phyloP scores from a whole-genome alignment of 2,888 invertebrate species.

The Diogma glabrata region DNA sequence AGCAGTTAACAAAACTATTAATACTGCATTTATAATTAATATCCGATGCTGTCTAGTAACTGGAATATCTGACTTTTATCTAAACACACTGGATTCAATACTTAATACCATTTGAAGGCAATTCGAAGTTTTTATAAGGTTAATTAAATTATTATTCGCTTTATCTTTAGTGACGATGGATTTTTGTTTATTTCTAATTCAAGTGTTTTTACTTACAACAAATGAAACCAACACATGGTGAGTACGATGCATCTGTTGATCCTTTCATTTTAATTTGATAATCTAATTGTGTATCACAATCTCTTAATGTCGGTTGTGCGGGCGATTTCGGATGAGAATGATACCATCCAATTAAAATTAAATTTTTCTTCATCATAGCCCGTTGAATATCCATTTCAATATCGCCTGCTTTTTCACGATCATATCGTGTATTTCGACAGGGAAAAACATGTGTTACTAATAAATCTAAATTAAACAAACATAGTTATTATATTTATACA shows the following conservation, averaged over 20 bases:
- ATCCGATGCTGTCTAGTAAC: too few relatives aligned
- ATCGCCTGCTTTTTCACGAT: conserved; percentile 60
- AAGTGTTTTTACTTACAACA: conserved; percentile 60
- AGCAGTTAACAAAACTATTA: too few relatives aligned
- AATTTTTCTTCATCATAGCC: conserved; percentile 67
- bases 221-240: conserved; percentile 85
- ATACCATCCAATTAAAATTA: conserved; percentile 87
- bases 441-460: conserved; percentile 83
- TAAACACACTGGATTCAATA: too few relatives aligned
- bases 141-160: too few relatives aligned
- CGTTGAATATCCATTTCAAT: conserved; percentile 74
- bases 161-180: too few relatives aligned
- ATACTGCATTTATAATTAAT: too few relatives aligned
- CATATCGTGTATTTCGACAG: conserved; percentile 69
- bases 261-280: conserved; percentile 94
- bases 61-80: too few relatives aligned
- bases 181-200: too few relatives aligned
- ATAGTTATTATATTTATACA: not conserved
- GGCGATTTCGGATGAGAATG: conserved; percentile 86
- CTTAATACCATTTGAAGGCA: too few relatives aligned
- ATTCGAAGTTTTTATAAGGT: too few relatives aligned
- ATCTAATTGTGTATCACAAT: conserved; percentile 86
- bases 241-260: conserved; percentile 79
- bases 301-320: conserved; percentile 75
- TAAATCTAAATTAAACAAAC: conserved; percentile 49